Evolutionary conservation across 2,888 invertebrate genomes (phyloP).

Genomic region (Oligia strigilis): DNA sequence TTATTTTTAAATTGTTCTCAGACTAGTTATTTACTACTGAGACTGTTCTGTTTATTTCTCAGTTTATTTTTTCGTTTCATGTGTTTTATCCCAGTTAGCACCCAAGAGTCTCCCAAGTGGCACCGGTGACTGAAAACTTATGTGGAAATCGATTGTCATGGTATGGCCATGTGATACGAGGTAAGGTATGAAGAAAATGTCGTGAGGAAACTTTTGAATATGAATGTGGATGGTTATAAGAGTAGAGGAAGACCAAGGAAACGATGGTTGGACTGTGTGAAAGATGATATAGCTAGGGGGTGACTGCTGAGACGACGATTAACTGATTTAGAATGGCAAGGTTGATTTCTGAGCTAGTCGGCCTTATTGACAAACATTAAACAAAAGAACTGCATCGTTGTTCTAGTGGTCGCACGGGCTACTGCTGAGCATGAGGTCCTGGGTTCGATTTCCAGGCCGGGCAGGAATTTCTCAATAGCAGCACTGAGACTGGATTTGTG

Average conservation of each 20-base stretch:
- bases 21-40: slow-evolving; percentile 25
- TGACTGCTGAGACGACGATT: background rate
- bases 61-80: background rate
- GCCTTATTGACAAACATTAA: too few species aligned
- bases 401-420: too few species aligned
- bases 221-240: background rate
- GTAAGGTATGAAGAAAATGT: background rate
- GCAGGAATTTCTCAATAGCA: too few species aligned
- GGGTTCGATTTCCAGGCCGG: too few species aligned
- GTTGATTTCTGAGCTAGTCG: too few species aligned
- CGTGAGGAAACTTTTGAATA: background rate
- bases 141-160: background rate
- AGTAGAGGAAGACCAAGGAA: background rate
- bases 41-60: slow-evolving; percentile 18
- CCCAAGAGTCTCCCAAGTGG: background rate
- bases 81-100: background rate
- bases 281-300: background rate
- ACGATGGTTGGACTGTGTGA: background rate
- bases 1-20: slow-evolving; percentile 54
- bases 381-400: too few species aligned
- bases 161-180: background rate
- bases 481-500: too few species aligned
- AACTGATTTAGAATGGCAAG: too few species aligned
- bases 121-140: background rate
- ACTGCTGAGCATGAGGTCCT: too few species aligned